Base-by-base conservation (phyloP, 2,797 vertebrate genomes). In the Anguilla obscura region DNA sequence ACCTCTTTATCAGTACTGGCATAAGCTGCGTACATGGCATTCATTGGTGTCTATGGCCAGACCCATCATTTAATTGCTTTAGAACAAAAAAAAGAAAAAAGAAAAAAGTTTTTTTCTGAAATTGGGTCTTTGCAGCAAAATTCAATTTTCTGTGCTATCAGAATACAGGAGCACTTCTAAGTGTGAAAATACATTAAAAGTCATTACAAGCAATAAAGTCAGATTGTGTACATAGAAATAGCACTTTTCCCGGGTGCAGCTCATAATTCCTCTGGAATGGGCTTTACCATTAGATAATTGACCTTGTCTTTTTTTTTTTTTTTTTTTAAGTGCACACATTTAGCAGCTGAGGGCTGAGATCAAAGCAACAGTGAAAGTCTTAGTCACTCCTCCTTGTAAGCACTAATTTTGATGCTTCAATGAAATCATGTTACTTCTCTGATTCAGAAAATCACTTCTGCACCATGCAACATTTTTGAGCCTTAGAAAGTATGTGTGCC, bases 1-100 rank as follows among this genome's bases (percentile, higher is more conserved):
- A 86, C 88, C 93, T 96, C 82, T 95, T 95, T 96, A 95, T 96
- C 94, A 56, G 90, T 91, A 94, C 94, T 95, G 94, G 94, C 93
- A 93, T 95, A 93, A 92, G 95, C 94, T 91, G 88, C 48, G 40
- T 91, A 88, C 36, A 86, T 58, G 58, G 18, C 27, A 60, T 71
- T 48, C 83, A 10, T 7, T 71, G 80, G 80, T n/a, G 52, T 79
- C 33, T 50, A 87, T 58, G 50, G 52, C 36, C 86, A 48, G 80
- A 50, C 36, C 45, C 40, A 82, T 82, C 79, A 86, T 86, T 45
- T 86, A 63, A 63, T 63, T 66, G 12, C 60, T 86, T 36, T 40
- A 86, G 85, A 66, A 40, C 24, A 74, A 85, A 54, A 56, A 69
- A 80, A 58, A 30, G 54, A 69, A 33, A 54, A 50, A 80, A 63